Evolutionary conservation across 1,140 invertebrate species (phyloP), one percentile per base, ranked within the genome.

Genomic region (Sweltsa coloradensis): DNA sequence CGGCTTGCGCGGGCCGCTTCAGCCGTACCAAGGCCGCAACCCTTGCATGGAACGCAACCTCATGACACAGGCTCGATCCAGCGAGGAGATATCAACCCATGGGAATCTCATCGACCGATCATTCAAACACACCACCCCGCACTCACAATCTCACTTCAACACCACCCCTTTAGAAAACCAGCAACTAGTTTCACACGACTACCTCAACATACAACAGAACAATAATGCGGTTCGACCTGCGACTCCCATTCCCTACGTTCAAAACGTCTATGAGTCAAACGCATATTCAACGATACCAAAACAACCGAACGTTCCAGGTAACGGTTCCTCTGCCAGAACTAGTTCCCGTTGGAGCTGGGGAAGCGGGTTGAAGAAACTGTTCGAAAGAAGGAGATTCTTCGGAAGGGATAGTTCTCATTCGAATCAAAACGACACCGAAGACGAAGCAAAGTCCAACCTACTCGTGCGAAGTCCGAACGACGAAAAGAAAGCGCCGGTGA

Each of bases 21-120:
- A 88, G 54, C 85, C 86, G 1, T 81, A 89, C 62, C 88, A 92
- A 60, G 89, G 89, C 3, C 68, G 89, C 9, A 94, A 95, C 71
- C 85, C 88, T 1, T 92, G 86, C 54, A 73, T 89, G 56, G 88
- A 92, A 60, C 69, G 89, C 1, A 95, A 95, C 67, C 70, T 87
- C 6, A 77, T 84, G 55, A 49, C 62, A 31, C 72, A 70, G 19
- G 68, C 72, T 2, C 67, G 74, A 54, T 72, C 66, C 9, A 73
- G 63, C 22, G 82, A 79, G 11, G 76, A 83, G 36, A 54, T 76
- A 1, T 60, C 64, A n/a, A 65, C 74, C 7, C 68, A 66, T 18
- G 75, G 77, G 27, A 76, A 76, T 51, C 67, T 89, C 0, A 74
- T 89, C 41, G 82, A 85, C 54, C 79, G 80, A 51, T 79, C 79